Evolutionary conservation across 2,888 invertebrate species (phyloP), one percentile per base, ranked within the genome.

Genomic region (Notocelia uddmanniana): DNA sequence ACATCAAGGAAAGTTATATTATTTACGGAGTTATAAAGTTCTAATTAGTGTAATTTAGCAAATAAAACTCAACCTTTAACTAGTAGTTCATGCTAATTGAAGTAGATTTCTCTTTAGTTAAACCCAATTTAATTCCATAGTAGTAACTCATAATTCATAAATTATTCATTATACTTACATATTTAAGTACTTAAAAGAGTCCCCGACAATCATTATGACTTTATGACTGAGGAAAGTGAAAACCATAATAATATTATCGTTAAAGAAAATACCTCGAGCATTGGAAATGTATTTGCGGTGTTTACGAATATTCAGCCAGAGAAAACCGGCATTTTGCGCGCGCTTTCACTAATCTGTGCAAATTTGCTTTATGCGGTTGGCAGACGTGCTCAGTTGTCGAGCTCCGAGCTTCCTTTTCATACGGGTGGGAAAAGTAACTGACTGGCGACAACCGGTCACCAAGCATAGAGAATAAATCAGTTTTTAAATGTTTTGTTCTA

Each of bases 221-320:
- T n/a, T n/a, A n/a, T n/a, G n/a, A n/a, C n/a, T n/a, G 54, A 64
- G 57, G 74, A 85, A 87, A 87, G 87, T 82, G 83, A 84, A 86
- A 85, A 83, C 74, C 60, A 34, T 59, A 64, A 73, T 77, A 73
- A 73, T 74, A 77, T 80, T 77, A 78, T 74, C 58, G 71, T 76
- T 77, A 79, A 76, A 81, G 83, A 81, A 81, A 73, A 69, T 67
- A 45, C 76, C 75, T 21, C n/a, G 18, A 74, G 77, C 77, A 81
- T 80, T 80, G 81, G 80, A 83, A 86, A 85, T 80, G 75, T 75
- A 71, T 79, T 76, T 76, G 78, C 72, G 75, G 78, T 77, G 69
- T 76, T 75, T 73, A 75, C 52, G 69, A 76, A 74, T 73, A 72
- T 55, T 59, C 52, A 18, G 23, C 41, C 50, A 55, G 72, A 74